Evolutionary conservation across 2,888 invertebrate genomes (phyloP), one percentile per base, ranked within the genome.

Genomic region (Peribatodes rhomboidaria): DNA sequence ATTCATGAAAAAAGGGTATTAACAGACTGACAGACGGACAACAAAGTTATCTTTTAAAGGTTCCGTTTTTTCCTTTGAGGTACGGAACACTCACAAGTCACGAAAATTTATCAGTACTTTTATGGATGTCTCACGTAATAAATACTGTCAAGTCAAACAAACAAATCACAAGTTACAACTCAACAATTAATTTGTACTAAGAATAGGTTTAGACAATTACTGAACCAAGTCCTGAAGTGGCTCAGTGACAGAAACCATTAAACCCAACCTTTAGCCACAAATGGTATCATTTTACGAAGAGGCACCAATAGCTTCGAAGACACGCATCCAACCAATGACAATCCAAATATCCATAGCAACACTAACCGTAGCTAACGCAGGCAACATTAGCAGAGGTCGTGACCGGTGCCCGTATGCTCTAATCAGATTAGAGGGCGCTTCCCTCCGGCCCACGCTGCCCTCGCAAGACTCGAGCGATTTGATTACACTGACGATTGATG

Each of bases 321-420:
- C 14, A 46, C 14, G 22, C 27, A n/a, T 18, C 16, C 11, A 31
- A 44, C 39, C 44, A 42, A 47, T 61, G 46, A 39, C 54, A 54
- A 18, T 9, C 16, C 22, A 50, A 57, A 53, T 52, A 46, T 13
- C 39, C 63, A 41, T 47, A 41, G 22, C 63, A 56, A 46, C 56
- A 52, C 37, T 52, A 16, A 52, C 65, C 67, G 61, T 65, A 46
- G 55, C 55, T 55, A 65, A 65, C 55, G 11, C 56, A 18, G 52
- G n/a, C 47, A 13, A 60, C 59, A 67, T 69, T 66, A 58, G 54
- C 50, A 61, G 70, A 72, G 78, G 77, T 77, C 78, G 71, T 66
- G 77, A 75, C 77, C 75, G 75, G 63, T 63, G 75, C 78, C 78
- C 78, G 75, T 73, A 76, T 76, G 68, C 64, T 69, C 65, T 76